Percentiles rank a stretch among this genome's conserved stretches.
phyloP scores from a whole-genome alignment of 2,113 vertebrate genomes.

The Paramormyrops kingsleyae region DNA sequence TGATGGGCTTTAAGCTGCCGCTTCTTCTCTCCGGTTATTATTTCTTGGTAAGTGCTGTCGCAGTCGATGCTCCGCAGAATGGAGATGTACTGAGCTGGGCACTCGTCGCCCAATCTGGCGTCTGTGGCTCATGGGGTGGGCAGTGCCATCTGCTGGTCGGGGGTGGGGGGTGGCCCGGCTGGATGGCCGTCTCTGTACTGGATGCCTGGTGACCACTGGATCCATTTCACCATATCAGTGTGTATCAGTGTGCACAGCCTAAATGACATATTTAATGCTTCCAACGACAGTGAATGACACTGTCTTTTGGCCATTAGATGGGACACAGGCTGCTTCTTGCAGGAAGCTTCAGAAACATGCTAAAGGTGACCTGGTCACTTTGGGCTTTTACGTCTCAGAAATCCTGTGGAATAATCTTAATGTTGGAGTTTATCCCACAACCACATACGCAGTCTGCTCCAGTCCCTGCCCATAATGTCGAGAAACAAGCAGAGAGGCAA shows the following conservation, averaged over 20 bases:
- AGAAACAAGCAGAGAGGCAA: not conserved
- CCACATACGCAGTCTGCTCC: not conserved
- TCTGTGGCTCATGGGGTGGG: not conserved
- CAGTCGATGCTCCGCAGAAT: not conserved
- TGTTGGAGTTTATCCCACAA: not conserved
- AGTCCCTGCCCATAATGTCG: not conserved
- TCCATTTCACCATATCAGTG: slow-evolving; percentile 25
- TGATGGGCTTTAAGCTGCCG: not conserved
- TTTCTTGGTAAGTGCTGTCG: not conserved
- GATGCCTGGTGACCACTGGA: slow-evolving; percentile 24
- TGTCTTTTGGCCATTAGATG: not conserved
- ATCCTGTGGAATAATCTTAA: not conserved
- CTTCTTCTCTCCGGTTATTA: not conserved
- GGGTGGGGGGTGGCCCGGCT: not conserved
- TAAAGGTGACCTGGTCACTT: not conserved
- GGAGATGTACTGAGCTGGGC: not conserved
- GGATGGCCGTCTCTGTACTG: not conserved
- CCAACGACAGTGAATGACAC: not conserved
- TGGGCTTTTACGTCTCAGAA: not conserved
- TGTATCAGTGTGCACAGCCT: no score
- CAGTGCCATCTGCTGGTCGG: not conserved
- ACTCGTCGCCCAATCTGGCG: not conserved
- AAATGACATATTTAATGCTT: not conserved
- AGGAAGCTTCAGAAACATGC: no score
- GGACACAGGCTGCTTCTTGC: not conserved